A percentile compares a stretch with the other conserved stretches of the same genome.
Conservation (phyloP, 1,140 invertebrate genomes). For the Atopsyche davidsoni region DNA sequence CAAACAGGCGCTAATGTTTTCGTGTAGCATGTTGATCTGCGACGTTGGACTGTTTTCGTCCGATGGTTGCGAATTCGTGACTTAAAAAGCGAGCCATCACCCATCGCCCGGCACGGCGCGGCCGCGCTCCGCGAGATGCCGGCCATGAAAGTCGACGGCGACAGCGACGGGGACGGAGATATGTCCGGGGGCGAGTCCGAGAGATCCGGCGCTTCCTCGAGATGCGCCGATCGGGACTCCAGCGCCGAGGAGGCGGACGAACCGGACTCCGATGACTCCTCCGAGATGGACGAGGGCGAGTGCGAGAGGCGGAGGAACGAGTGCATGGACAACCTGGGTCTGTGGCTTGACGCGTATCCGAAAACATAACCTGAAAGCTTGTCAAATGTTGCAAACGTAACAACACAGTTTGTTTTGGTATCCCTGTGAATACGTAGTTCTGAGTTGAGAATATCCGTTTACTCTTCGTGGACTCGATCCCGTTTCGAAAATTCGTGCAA, state of each 20-base stretch:
- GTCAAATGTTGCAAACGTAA: too few species aligned
- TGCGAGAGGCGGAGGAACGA: slow-evolving; percentile 77
- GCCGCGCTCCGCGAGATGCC: slow-evolving; percentile 34
- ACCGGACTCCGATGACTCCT: slow-evolving; percentile 71
- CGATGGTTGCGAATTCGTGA: not conserved
- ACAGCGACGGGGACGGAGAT: slow-evolving; percentile 51
- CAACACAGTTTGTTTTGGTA: too few species aligned
- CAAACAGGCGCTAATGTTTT: slow-evolving; percentile 20
- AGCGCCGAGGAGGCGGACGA: slow-evolving; percentile 66
- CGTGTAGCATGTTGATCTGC: slow-evolving; percentile 11
- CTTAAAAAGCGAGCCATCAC: not conserved
- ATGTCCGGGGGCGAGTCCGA: slow-evolving; percentile 59
- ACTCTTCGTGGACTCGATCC: too few species aligned
- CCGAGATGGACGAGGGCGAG: slow-evolving; percentile 90
- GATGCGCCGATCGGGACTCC: slow-evolving; percentile 59
- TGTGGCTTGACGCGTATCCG: slow-evolving; percentile 22
- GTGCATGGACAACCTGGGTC: slow-evolving; percentile 74
- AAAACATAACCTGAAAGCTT: slow-evolving; percentile 27
- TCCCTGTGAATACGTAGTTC: too few species aligned
- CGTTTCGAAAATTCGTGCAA: too few species aligned
- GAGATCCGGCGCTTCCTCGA: slow-evolving; percentile 53
- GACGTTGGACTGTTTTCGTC: slow-evolving; percentile 16
- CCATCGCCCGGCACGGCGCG: not conserved
- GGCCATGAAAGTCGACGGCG: slow-evolving; percentile 53
- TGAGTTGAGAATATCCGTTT: too few species aligned